Evolutionary conservation across 2,797 vertebrate species (phyloP), one percentile per base, ranked within the genome.

Genomic region (Galaxias olidus): DNA sequence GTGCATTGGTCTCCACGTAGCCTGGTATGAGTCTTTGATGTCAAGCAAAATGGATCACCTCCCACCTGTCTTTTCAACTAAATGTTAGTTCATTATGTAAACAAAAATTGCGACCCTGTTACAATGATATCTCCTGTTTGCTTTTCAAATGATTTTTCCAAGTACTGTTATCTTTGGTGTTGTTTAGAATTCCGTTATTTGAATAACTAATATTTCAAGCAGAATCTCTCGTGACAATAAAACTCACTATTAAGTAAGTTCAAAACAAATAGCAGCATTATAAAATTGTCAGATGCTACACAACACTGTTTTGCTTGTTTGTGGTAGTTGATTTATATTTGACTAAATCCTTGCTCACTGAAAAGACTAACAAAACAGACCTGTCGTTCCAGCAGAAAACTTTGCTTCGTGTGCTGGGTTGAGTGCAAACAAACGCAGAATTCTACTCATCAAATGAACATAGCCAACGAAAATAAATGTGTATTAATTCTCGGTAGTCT

Each of bases 341-440:
- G 2, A 30, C 30, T 6, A 30, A 30, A 30, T 30, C 30, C 2
- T 30, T 30, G 30, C 30, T 30, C 30, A 30, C 30, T 30, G 30
- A 30, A 74, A 10, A 71, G 48, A 49, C 19, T 19, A 74, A 17
- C 51, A 49, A 48, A 13, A 14, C 43, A 15, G 48, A 80, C 55
- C 74, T 72, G 43, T 14, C 81, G 81, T 83, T 85, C 84, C 82
- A 84, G 78, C 72, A 77, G 71, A 82, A 76, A 87, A 88, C 83
- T 90, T 89, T 81, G 81, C 84, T 83, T 80, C 81, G 85, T 82
- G 71, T 76, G 78, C 82, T 81, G 72, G 71, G 76, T 46, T 76
- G 80, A 82, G 76, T 78, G 86, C 83, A 85, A 89, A 88, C 75
- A 82, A 88, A 47, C 9, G 9, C 10, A 84, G 80, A 81, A 88